Base-by-base conservation (phyloP, 2,113 vertebrate species). In the Phyllostomus hastatus region DNA sequence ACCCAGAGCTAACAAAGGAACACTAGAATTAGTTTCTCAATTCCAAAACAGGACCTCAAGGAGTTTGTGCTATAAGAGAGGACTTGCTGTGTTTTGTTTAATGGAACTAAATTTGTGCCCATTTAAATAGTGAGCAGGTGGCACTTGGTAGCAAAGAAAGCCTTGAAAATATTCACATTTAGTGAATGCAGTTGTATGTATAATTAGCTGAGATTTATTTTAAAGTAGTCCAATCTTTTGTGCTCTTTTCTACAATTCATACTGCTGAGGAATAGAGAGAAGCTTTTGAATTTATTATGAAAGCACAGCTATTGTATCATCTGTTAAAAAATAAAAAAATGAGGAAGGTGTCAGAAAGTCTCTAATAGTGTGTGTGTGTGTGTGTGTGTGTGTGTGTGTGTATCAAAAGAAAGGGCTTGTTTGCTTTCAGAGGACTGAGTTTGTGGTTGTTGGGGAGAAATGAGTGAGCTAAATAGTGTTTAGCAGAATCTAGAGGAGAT, bases 161-260 rank as follows among this genome's bases (percentile, higher is more conserved):
- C 92, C 93, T 95, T 87, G 96, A 96, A 97, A 97, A 97, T 80
- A 97, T 95, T 98, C 95, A 95, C 97, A 97, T 97, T 41, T 97
- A 97, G 81, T 97, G 95, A 97, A 95, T 97, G 91, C 85, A 91
- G 96, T 98, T 98, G 96, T 98, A 96, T 79, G 5, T 96, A 98
- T 97, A 98, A 98, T 97, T 98, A 98, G 97, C 96, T 2, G 86
- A 48, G 70, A 98, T 97, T 97, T 98, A 98, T 98, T 97, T 98
- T 97, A 98, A 98, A 95, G 97, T 90, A 95, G 54, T 97, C 96
- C 97, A 93, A 70, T 98, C 97, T 94, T 91, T 97, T 98, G 96
- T 97, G 50, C 97, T 98, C 96, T 92, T 97, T 98, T 97, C 96
- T 97, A 97, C 96, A 98, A 96, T 95, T 96, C 96, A 96, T 95